These are phyloP conservation scores for Solea solea DNA, from an alignment of 2,113 vertebrate genomes.

Conservation along the genomic window DNA sequence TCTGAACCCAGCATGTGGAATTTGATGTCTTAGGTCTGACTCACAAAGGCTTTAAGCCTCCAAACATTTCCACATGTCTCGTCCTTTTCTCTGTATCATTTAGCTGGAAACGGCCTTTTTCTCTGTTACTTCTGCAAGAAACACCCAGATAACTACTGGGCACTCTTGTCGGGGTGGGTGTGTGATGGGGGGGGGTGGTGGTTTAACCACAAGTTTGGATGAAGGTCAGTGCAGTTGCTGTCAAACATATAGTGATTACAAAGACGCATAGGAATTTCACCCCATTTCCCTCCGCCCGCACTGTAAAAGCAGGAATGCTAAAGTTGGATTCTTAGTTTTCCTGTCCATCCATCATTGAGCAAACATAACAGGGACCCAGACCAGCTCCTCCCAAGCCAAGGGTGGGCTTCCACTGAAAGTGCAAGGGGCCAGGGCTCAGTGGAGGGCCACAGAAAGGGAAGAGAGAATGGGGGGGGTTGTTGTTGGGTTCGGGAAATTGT, in stretches of 20 bases:
- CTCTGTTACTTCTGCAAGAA: conserved; percentile 54
- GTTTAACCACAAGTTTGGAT: conserved; percentile 59
- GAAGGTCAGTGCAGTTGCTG: conserved; percentile 63
- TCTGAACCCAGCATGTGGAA: conserved; percentile 80
- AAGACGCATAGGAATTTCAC: conserved; percentile 65
- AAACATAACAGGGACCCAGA: conserved; percentile 68
- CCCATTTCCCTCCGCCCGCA: conserved; percentile 44
- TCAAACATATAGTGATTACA: conserved; percentile 72
- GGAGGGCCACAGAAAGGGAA: conserved; percentile 47
- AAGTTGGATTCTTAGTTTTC: conserved; percentile 70
- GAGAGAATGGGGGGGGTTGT: conserved; percentile 31
- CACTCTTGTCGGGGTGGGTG: conserved; percentile 37
- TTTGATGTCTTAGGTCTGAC: conserved; percentile 77
- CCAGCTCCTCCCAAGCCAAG: conserved; percentile 67
- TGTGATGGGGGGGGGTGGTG: conserved; percentile 22
- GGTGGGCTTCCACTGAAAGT: conserved; percentile 72
- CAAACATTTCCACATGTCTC: conserved; percentile 60
- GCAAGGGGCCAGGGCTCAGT: conserved; percentile 64
- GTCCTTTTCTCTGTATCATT: conserved; percentile 55
- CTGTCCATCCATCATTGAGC: conserved; percentile 76
- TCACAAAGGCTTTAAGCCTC: conserved; percentile 72
- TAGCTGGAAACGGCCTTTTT: conserved; percentile 50
- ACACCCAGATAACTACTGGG: conserved; percentile 67
- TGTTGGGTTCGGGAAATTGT: conserved; percentile 69
- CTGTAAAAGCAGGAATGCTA: conserved; percentile 74